These are phyloP conservation scores for Hermaeophaga mercurialis DNA, from an alignment of 2,888 invertebrate species.

Conservation along the genomic window DNA sequence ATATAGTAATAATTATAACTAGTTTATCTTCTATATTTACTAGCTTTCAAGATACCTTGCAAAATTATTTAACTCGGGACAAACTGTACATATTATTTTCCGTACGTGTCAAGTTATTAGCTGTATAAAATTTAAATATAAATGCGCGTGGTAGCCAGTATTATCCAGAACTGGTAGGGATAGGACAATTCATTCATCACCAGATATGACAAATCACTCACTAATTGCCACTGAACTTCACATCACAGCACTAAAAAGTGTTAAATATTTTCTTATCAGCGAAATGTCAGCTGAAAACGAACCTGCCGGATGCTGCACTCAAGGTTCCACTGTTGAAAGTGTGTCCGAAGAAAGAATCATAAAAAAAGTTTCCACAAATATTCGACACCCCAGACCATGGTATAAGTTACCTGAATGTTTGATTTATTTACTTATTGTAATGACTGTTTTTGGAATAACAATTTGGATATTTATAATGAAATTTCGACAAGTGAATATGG, in stretches of 20 bases:
- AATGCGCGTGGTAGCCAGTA: background rate
- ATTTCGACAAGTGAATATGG: conserved; percentile 4
- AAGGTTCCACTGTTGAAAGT: background rate
- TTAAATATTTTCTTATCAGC: conserved; percentile 12
- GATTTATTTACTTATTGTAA: conserved; percentile 20
- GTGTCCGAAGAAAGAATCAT: background rate
- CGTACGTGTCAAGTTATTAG: too few species aligned
- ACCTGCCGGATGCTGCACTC: background rate
- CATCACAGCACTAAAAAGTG: conserved; percentile 1
- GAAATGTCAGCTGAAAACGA: conserved; percentile 1
- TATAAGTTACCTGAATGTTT: conserved; percentile 8
- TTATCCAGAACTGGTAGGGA: conserved; percentile 11
- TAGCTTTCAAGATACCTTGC: too few species aligned
- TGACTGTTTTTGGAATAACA: conserved; percentile 12
- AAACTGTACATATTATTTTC: too few species aligned
- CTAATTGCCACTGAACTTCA: conserved; percentile 3
- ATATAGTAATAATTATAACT: too few species aligned
- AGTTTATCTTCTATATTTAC: too few species aligned
- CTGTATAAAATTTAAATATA: background rate
- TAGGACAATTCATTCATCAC: background rate
- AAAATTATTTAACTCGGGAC: too few species aligned
- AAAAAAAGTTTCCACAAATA: background rate
- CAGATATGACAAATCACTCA: conserved; percentile 10
- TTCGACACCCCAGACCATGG: conserved; percentile 3
- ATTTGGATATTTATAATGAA: conserved; percentile 11